Evolutionary conservation across 2,113 vertebrate species (phyloP).

Genomic region (Xiphophorus hellerii): DNA sequence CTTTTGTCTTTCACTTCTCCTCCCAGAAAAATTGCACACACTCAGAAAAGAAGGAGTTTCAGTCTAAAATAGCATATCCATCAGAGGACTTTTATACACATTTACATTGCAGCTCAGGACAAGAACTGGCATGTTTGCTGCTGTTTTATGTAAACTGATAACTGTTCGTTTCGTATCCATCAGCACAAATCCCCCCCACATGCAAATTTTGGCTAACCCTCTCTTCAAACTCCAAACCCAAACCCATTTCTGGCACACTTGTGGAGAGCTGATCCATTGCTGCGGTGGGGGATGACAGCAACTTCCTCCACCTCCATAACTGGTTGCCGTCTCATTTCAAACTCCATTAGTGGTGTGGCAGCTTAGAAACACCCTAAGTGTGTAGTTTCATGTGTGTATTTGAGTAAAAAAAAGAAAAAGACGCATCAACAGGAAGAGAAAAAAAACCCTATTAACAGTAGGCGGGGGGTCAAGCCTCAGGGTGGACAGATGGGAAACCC

Average conservation of each 20-base stretch:
- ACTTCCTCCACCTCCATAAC: conserved; percentile 49
- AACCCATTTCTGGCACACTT: conserved; percentile 26
- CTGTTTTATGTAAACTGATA: conserved; percentile 10
- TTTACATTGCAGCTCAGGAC: neutral
- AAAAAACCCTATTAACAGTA: conserved; percentile 26
- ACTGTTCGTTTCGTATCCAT: neutral
- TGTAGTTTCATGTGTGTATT: conserved; percentile 24
- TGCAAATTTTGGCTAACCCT: neutral
- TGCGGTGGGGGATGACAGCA: conserved; percentile 32
- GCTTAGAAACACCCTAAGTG: conserved; percentile 8
- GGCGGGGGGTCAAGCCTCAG: conserved; percentile 45
- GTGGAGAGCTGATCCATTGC: conserved; percentile 45
- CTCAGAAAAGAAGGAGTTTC: neutral
- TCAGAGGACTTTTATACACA: neutral
- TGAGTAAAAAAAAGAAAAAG: neutral
- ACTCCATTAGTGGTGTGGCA: conserved; percentile 24
- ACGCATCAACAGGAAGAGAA: conserved; percentile 5
- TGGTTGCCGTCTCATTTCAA: conserved; percentile 39
- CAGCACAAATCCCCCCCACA: neutral
- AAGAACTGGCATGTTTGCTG: neutral
- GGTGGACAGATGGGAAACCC: conserved; percentile 67
- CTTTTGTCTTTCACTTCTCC: conserved; percentile 1
- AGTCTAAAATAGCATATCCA: neutral
- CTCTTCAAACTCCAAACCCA: neutral
- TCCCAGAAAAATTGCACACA: neutral